Percentiles rank a stretch among this genome's conserved stretches.
Conservation (phyloP, 2,888 invertebrate species). For the Pecten maximus region DNA sequence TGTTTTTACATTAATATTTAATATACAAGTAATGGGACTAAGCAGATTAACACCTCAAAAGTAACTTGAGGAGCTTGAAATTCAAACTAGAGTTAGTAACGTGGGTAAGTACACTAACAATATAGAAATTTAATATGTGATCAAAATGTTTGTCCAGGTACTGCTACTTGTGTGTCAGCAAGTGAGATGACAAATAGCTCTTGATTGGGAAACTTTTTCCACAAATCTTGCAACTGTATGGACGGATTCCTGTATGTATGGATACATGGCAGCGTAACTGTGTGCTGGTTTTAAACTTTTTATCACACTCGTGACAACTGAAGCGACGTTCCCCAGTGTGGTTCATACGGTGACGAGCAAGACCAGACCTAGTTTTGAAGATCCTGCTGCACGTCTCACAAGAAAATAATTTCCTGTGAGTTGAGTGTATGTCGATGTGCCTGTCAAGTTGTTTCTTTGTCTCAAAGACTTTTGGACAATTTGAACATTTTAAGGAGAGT, state of each 20-base stretch:
- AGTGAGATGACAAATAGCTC: background rate
- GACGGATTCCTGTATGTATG: background rate
- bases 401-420: background rate
- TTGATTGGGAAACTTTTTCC: background rate
- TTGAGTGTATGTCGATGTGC: background rate
- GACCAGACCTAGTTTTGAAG: background rate
- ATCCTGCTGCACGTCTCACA: background rate
- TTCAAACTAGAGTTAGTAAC: no score
- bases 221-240: background rate
- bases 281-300: background rate
- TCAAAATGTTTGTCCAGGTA: no score
- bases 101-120: no score
- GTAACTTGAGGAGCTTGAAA: no score
- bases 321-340: slow-evolving; percentile 10
- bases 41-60: no score
- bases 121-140: no score
- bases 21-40: no score
- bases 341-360: background rate
- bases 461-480: background rate
- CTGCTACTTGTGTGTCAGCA: background rate
- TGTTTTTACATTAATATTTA: no score
- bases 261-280: background rate
- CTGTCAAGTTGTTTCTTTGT: background rate
- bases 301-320: background rate
- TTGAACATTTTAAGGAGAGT: background rate